Evolutionary conservation across 2,888 invertebrate species (phyloP), one percentile per base, ranked within the genome.

Genomic region (Sicus ferrugineus): DNA sequence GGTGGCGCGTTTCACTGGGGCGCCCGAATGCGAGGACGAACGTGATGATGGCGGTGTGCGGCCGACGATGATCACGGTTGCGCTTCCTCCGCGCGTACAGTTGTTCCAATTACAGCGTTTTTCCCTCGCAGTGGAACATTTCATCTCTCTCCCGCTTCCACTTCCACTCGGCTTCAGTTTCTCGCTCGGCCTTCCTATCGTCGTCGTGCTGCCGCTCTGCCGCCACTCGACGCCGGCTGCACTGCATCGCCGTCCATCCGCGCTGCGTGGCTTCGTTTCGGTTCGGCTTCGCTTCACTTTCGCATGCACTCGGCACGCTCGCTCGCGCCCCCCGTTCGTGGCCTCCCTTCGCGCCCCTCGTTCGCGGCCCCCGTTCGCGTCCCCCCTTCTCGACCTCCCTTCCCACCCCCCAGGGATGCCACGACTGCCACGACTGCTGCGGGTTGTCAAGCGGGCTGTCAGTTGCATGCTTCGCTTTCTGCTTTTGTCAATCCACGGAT

Each of bases 81-180:
- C 21, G 38, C 56, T 28, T 63, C 42, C 56, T 34, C 52, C 34
- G 59, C n/a, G 48, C 77, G 81, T 79, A 80, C 81, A 80, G 80
- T 81, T 81, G 81, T 80, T 80, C 80, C 80, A 81, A 80, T 80
- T 80, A 81, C 56, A 80, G 77, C 75, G 77, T 75, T 76, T 79
- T 80, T 78, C 77, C 78, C 78, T 80, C 76, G 80, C 77, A 80
- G 78, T 80, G 75, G 76, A 76, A 76, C 72, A 75, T 75, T 76
- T 74, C 73, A 75, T 74, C 64, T 59, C 54, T 67, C 62, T 63
- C 69, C 64, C 64, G 54, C 68, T 72, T 70, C 63, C 38, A 50
- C 58, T 68, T 63, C 56, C 54, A 50, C 38, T 34, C 46, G n/a
- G 16, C 26, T 56, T n/a, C 21, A n/a, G 28, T 4, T 26, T 3